Conservation (phyloP, 92 coral and sea anemone species). For the Epizoanthus scotinus region DNA sequence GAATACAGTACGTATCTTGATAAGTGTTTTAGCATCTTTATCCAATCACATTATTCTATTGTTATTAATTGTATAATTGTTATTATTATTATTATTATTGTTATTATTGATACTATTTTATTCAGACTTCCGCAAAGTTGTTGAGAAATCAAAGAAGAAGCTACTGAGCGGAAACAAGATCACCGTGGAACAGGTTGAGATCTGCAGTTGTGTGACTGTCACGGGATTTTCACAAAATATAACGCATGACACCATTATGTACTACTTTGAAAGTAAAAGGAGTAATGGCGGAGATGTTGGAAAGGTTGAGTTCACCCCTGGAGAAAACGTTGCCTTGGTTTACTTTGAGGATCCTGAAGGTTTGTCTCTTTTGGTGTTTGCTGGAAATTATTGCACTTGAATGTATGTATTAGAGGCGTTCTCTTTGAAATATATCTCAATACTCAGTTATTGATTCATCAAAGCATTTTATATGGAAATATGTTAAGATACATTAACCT, state of each 20-base stretch:
- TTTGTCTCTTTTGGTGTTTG: not conserved
- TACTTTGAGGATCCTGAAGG: conserved; percentile 64
- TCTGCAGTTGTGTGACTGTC: conserved; percentile 62
- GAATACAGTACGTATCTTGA: too few relatives aligned
- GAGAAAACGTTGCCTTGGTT: conserved; percentile 52
- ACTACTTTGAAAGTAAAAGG: conserved; percentile 59
- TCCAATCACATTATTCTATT: too few relatives aligned
- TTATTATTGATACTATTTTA: not conserved
- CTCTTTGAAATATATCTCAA: too few relatives aligned
- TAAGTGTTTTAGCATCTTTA: too few relatives aligned
- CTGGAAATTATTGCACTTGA: not conserved
- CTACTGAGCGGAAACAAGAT: conserved; percentile 47
- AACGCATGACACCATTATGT: conserved; percentile 49
- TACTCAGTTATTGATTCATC: too few relatives aligned
- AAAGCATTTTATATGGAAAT: not conserved
- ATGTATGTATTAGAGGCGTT: not conserved
- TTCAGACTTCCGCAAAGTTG: conserved; percentile 10
- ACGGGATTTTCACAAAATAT: conserved; percentile 47
- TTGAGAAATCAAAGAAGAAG: conserved; percentile 21
- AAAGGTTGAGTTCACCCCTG: conserved; percentile 41
- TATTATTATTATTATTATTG: too few relatives aligned
- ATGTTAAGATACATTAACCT: too few relatives aligned
- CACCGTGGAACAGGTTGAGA: conserved; percentile 47
- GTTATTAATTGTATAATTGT: too few relatives aligned
- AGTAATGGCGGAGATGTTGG: conserved; percentile 64